Conservation (phyloP, 2,888 invertebrate genomes). For the Papilio demoleus region DNA sequence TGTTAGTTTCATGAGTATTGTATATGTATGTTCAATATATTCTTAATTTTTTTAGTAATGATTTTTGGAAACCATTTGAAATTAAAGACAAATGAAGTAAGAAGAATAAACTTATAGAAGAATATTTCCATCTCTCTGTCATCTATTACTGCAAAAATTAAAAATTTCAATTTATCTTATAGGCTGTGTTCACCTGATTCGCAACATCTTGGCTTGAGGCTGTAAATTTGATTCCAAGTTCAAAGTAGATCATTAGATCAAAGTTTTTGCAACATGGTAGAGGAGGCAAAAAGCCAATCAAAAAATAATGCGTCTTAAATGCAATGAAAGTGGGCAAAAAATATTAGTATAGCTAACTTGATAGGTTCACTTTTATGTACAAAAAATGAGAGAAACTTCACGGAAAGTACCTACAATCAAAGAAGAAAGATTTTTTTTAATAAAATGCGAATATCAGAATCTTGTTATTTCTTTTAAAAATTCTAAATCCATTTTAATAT, state of each 20-base stretch:
- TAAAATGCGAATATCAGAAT: too few species aligned
- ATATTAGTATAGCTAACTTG: constrained; percentile 5
- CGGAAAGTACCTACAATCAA: background rate
- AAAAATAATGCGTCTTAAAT: constrained; percentile 25
- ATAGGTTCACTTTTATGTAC: constrained; percentile 11
- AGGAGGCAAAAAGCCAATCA: constrained; percentile 6
- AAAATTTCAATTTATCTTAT: too few species aligned
- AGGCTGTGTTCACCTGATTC: background rate
- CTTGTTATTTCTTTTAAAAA: too few species aligned
- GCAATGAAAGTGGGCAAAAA: constrained; percentile 34
- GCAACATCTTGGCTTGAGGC: background rate
- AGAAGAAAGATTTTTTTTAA: background rate
- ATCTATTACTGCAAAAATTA: background rate
- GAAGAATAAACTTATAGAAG: background rate
- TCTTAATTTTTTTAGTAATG: background rate
- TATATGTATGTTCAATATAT: background rate
- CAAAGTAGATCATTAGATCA: constrained; percentile 22
- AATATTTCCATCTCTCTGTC: background rate
- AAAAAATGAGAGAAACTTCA: constrained; percentile 6
- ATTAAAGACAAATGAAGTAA: background rate
- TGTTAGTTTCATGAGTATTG: background rate
- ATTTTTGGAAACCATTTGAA: background rate
- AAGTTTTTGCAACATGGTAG: constrained; percentile 12
- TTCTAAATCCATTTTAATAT: too few species aligned
- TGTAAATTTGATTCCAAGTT: background rate